Evolutionary conservation across 2,888 invertebrate species (phyloP).

Genomic region (Conomelus anceps): DNA sequence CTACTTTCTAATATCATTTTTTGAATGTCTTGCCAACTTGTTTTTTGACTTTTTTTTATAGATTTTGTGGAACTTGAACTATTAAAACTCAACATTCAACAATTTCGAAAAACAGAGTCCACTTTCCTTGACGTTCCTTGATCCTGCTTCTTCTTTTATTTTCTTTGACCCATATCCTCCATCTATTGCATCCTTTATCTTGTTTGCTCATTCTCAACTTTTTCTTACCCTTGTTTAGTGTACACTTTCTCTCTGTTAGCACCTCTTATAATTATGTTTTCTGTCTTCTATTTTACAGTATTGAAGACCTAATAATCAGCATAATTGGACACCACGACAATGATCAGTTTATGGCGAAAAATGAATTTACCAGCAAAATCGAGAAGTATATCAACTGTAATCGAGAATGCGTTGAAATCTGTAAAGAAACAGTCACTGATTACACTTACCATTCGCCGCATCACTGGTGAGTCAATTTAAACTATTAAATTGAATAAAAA

Average conservation of each 20-base stretch:
- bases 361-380: not conserved
- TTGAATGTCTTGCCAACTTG: not conserved
- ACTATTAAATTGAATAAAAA: too few species aligned
- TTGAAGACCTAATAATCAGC: not conserved
- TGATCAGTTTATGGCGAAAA: not conserved
- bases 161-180: too few species aligned
- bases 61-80: not conserved
- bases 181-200: too few species aligned
- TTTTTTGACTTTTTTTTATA: too few species aligned
- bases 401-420: not conserved
- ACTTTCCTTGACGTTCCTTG: too few species aligned
- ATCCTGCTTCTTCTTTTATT: too few species aligned
- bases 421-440: not conserved
- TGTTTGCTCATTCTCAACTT: not conserved
- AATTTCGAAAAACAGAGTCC: too few species aligned
- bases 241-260: not conserved
- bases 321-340: not conserved
- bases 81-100: not conserved
- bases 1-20: not conserved
- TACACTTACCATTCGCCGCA: not conserved
- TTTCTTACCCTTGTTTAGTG: too few species aligned
- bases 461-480: too few species aligned
- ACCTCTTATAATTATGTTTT: not conserved
- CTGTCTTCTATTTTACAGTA: not conserved
- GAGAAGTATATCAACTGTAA: not conserved